These are phyloP conservation scores for Geothlypis trichas DNA, from an alignment of 2,113 vertebrate genomes.

Conservation along the genomic window DNA sequence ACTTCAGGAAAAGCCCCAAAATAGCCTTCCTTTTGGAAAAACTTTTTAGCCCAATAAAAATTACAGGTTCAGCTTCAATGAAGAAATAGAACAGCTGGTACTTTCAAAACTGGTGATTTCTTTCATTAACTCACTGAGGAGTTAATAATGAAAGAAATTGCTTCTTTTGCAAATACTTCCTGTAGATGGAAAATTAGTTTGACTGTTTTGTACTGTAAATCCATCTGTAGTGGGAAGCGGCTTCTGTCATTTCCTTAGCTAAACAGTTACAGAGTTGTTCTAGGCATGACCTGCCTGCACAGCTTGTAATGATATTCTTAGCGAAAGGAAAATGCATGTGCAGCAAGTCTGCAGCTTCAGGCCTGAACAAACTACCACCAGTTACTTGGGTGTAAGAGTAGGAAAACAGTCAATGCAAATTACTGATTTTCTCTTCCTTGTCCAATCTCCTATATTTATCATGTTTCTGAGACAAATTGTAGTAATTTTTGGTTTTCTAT, in stretches of 20 bases:
- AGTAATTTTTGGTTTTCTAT: neutral
- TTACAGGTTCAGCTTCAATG: neutral
- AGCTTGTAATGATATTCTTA: neutral
- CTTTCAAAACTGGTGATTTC: neutral
- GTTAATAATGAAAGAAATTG: neutral
- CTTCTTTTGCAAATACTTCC: neutral
- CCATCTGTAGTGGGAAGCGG: neutral
- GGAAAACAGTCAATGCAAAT: neutral
- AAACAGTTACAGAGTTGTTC: neutral
- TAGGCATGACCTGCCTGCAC: neutral
- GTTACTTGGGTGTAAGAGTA: neutral
- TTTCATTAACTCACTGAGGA: slow-evolving; percentile 3
- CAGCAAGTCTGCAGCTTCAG: neutral
- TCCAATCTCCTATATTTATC: neutral
- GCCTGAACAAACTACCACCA: neutral
- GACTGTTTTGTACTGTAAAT: neutral
- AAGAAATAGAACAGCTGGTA: neutral
- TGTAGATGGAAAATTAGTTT: neutral
- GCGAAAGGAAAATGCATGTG: neutral
- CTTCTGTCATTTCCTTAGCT: neutral
- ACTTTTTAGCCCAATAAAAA: neutral
- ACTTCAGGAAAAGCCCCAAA: neutral
- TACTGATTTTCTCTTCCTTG: neutral
- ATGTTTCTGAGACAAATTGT: neutral
- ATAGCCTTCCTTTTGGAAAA: neutral